Percentiles rank a stretch among this genome's conserved stretches.
phyloP scores from a whole-genome alignment of 2,113 vertebrate genomes.

The Pardalotus punctatus region DNA sequence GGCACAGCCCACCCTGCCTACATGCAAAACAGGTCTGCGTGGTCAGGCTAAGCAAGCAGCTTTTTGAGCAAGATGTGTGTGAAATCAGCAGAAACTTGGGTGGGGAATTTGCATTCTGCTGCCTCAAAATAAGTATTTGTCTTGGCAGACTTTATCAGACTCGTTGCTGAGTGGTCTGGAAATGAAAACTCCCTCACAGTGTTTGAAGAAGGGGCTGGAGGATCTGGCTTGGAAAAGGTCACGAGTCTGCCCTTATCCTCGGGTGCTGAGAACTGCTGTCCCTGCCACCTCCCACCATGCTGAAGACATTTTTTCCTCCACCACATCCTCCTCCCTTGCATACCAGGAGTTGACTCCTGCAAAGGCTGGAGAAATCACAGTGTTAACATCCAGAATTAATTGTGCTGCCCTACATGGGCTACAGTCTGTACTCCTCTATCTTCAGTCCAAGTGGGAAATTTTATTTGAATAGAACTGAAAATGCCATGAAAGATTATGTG shows the following conservation, averaged over 20 bases:
- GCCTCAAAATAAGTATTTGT: background rate
- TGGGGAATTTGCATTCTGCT: background rate
- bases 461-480: background rate
- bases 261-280: background rate
- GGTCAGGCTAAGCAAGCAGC: background rate
- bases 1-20: background rate
- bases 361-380: background rate
- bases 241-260: accelerated
- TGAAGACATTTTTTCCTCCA: background rate
- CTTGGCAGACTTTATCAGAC: background rate
- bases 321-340: background rate
- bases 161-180: background rate
- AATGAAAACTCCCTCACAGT: accelerated
- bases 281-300: background rate
- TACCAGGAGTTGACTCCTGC: background rate
- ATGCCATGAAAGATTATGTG: background rate
- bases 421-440: background rate
- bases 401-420: background rate
- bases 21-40: background rate
- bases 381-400: background rate
- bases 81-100: background rate
- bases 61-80: background rate
- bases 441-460: background rate
- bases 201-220: background rate
- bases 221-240: background rate